phyloP scores from a whole-genome alignment of 2,888 invertebrate species.

The Thereva unica region DNA sequence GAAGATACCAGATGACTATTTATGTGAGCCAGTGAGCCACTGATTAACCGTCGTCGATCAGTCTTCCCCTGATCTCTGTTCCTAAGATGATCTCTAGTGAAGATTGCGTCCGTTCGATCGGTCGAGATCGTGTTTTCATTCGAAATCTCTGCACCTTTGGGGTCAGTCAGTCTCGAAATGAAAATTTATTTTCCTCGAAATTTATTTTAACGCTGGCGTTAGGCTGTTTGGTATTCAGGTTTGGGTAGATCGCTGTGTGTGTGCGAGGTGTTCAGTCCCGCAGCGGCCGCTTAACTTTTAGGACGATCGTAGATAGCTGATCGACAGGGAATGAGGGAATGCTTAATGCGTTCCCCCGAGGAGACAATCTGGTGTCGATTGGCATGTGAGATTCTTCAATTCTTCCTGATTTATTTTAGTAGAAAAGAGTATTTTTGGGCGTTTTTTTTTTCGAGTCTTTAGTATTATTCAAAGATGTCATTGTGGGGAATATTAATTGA shows the following conservation, averaged over 20 bases:
- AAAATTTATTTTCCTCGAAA: constrained; percentile 40
- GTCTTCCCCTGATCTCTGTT: constrained; percentile 23
- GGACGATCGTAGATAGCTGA: constrained; percentile 21
- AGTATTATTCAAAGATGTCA: too few relatives aligned
- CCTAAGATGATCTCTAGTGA: constrained; percentile 12
- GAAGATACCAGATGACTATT: constrained; percentile 12
- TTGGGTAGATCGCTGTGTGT: not conserved
- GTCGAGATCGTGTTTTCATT: constrained; percentile 25
- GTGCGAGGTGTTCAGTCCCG: not conserved
- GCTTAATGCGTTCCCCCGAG: not conserved
- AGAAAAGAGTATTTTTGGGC: too few relatives aligned
- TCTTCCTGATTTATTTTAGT: constrained; percentile 20
- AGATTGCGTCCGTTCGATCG: constrained; percentile 20
- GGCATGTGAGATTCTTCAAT: constrained; percentile 13
- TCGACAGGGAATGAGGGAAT: constrained; percentile 20
- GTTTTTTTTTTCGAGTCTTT: too few relatives aligned
- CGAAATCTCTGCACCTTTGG: constrained; percentile 36
- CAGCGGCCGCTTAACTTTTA: not conserved
- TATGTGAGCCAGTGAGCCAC: constrained; percentile 18
- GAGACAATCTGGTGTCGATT: constrained; percentile 29
- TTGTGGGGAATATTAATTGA: too few relatives aligned
- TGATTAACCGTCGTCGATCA: constrained; percentile 29
- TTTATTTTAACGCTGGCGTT: constrained; percentile 42
- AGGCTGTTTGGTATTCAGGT: constrained; percentile 39
- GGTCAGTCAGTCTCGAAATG: constrained; percentile 33